Percentiles rank a stretch among this genome's conserved stretches.
phyloP scores from a whole-genome alignment of 2,113 vertebrate species.

The Xenopus borealis region DNA sequence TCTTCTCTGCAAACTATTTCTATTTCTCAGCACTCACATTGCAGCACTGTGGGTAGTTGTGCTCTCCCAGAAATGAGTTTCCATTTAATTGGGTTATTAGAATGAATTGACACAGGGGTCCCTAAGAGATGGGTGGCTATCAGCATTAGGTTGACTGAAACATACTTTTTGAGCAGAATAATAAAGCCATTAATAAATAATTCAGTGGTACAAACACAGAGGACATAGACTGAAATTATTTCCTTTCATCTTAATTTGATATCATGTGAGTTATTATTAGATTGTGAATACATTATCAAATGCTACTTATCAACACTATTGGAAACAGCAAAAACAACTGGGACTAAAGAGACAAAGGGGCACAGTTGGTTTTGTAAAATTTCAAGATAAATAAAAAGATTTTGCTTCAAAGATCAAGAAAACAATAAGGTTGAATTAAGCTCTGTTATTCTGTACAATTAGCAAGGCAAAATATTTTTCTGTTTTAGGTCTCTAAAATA shows the following conservation, averaged over 20 bases:
- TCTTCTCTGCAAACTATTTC: conserved; percentile 1
- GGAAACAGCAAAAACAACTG: no score
- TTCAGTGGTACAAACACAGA: not conserved
- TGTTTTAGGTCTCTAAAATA: no score
- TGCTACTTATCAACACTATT: no score
- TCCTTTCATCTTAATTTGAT: not conserved
- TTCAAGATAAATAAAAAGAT: no score
- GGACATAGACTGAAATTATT: not conserved
- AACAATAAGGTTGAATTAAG: no score
- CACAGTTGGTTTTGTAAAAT: no score
- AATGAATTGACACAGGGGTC: not conserved
- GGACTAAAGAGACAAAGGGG: no score
- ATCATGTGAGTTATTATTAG: not conserved
- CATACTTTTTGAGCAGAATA: not conserved
- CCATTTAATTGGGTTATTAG: not conserved
- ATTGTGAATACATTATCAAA: no score
- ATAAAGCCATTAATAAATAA: not conserved
- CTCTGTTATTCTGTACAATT: no score
- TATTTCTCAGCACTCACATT: not conserved
- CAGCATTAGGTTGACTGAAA: not conserved
- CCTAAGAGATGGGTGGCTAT: not conserved
- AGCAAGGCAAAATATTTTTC: no score
- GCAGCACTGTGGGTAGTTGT: not conserved
- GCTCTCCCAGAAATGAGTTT: not conserved
- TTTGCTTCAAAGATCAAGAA: no score